Conservation (phyloP, 1,140 invertebrate genomes). For the Bombyx mandarina region DNA sequence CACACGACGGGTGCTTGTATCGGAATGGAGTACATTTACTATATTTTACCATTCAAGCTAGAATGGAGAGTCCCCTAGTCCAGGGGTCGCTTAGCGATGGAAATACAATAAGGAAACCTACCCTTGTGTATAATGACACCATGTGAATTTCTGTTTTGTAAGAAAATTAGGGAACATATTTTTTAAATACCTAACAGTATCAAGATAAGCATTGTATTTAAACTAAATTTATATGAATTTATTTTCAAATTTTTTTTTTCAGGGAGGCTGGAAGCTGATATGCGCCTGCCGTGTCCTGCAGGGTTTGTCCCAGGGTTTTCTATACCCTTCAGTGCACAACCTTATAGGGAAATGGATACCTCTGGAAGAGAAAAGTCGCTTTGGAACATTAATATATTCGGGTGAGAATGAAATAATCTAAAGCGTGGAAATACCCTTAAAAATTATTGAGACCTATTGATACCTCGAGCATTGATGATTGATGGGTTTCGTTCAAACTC, state of each 20-base stretch:
- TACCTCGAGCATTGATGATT: not conserved
- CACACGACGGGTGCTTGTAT: not conserved
- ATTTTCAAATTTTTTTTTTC: not conserved
- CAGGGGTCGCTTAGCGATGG: no score
- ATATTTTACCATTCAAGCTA: no score
- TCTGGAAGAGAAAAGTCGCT: constrained; percentile 72
- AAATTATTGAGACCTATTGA: not conserved
- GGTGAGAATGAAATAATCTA: constrained; percentile 20
- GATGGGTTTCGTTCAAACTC: not conserved
- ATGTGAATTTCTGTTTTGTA: no score
- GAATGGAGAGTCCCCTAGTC: not conserved
- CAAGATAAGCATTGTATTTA: not conserved
- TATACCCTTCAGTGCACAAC: constrained; percentile 74
- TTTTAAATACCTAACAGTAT: not conserved
- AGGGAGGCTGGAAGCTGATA: constrained; percentile 52
- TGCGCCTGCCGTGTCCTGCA: constrained; percentile 76
- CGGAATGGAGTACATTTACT: not conserved
- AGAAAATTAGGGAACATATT: not conserved
- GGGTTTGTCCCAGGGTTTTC: constrained; percentile 81
- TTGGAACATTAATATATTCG: constrained; percentile 53
- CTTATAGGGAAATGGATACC: constrained; percentile 8
- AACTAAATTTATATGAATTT: not conserved
- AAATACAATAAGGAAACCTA: no score
- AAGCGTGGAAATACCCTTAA: not conserved
- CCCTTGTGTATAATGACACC: no score